Conservation (phyloP, 1,140 invertebrate genomes). For the Drosophila dunni region DNA sequence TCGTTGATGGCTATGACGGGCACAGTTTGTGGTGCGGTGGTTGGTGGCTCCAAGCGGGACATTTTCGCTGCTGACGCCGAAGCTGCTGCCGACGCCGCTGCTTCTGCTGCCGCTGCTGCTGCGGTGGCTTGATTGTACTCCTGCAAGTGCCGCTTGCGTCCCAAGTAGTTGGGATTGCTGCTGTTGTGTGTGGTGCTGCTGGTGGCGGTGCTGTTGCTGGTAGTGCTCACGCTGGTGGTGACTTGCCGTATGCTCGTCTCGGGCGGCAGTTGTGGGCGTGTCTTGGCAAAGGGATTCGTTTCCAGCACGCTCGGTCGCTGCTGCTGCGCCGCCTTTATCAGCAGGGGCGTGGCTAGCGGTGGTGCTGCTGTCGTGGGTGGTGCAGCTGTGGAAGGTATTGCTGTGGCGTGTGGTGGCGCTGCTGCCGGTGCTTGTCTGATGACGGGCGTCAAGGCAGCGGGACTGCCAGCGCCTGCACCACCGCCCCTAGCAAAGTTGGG, state of each 20-base stretch:
- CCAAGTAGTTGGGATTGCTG: conserved; percentile 75
- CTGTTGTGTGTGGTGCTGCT: conserved; percentile 49
- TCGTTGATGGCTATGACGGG: conserved; percentile 72
- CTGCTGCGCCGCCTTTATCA: conserved; percentile 43
- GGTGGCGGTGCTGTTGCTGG: conserved; percentile 2
- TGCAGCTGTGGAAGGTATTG: conserved; percentile 1
- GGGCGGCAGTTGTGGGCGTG: conserved; percentile 38
- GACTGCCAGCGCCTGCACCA: conserved; percentile 19
- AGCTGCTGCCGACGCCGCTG: not conserved
- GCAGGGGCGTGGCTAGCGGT: conserved; percentile 12
- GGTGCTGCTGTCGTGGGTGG: not conserved
- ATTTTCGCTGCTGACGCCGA: conserved; percentile 49
- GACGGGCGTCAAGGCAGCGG: conserved; percentile 36
- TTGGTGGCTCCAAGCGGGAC: conserved; percentile 34
- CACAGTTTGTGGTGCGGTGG: conserved; percentile 27
- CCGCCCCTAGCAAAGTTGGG: conserved; percentile 86
- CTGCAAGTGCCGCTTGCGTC: conserved; percentile 72
- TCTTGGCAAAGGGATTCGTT: conserved; percentile 43
- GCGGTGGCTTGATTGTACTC: conserved; percentile 71
- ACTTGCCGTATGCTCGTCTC: conserved; percentile 51
- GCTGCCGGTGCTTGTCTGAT: conserved; percentile 42
- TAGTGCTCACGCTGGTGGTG: conserved; percentile 37
- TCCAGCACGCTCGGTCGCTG: conserved; percentile 46
- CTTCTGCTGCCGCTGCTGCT: conserved; percentile 20
- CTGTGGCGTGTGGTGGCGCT: not conserved